Evolutionary conservation across 2,797 vertebrate species (phyloP).

Genomic region (Neosilurus hyrtlii): DNA sequence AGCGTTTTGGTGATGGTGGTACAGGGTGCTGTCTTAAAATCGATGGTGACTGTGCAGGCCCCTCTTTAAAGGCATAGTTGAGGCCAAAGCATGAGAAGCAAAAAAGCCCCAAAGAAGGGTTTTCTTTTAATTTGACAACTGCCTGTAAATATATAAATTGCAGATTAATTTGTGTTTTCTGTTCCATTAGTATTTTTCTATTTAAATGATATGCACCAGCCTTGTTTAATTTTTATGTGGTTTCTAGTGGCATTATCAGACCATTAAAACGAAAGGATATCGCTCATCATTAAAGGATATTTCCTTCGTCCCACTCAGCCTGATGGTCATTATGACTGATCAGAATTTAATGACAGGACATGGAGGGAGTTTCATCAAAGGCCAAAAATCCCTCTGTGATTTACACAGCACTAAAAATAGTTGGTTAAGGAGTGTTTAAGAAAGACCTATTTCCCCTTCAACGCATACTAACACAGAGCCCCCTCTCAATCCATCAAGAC

Average conservation of each 20-base stretch:
- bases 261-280: conserved; percentile 55
- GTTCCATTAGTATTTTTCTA: neutral
- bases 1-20: neutral
- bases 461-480: conserved; percentile 74
- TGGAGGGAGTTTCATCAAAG: conserved; percentile 72
- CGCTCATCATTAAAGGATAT: conserved; percentile 65
- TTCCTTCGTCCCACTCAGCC: conserved; percentile 66
- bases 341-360: conserved; percentile 83
- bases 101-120: neutral
- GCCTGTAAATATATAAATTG: conserved; percentile 6
- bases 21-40: neutral
- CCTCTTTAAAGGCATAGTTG: neutral
- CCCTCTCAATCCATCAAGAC: conserved; percentile 73
- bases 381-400: conserved; percentile 75
- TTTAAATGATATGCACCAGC: conserved; percentile 5
- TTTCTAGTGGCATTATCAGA: conserved; percentile 41
- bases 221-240: conserved; percentile 36
- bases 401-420: conserved; percentile 86
- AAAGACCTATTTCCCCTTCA: conserved; percentile 78
- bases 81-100: neutral
- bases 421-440: conserved; percentile 81
- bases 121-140: neutral
- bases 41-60: neutral
- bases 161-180: neutral
- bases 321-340: conserved; percentile 79